These are phyloP conservation scores for Vidua macroura DNA, from an alignment of 2,113 vertebrate genomes.

Conservation along the genomic window DNA sequence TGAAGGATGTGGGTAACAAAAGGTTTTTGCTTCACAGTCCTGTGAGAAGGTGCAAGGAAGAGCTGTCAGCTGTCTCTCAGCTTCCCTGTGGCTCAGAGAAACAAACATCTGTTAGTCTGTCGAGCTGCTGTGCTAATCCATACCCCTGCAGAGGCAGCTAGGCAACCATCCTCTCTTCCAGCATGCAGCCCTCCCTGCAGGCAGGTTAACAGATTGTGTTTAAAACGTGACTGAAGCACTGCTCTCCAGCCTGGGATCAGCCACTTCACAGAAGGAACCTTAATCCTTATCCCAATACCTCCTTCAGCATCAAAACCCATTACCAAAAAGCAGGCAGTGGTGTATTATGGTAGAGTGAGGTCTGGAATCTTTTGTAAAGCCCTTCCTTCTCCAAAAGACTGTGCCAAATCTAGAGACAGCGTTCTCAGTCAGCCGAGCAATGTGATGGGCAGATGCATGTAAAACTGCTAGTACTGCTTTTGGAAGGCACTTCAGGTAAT, in stretches of 20 bases:
- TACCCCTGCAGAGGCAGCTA: background rate
- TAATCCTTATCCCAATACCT: background rate
- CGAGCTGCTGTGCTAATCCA: background rate
- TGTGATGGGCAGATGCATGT: background rate
- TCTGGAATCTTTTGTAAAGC: background rate
- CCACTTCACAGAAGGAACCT: background rate
- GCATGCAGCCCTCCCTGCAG: accelerated
- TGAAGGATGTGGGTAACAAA: background rate
- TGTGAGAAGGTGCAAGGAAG: background rate
- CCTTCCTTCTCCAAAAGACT: background rate
- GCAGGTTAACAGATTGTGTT: background rate
- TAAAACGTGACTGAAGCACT: background rate
- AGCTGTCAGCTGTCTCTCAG: background rate
- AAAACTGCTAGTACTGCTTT: background rate
- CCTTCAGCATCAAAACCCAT: background rate
- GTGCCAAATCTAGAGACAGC: background rate
- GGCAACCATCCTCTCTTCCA: background rate
- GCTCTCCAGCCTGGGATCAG: background rate
- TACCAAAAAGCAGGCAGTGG: background rate
- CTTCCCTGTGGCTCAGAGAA: background rate
- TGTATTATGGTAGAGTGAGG: background rate
- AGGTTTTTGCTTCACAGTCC: background rate
- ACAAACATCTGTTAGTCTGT: background rate
- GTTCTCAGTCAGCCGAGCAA: background rate
- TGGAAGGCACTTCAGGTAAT: background rate